Conservation (phyloP, 2,113 vertebrate genomes). For the Callospermophilus lateralis region DNA sequence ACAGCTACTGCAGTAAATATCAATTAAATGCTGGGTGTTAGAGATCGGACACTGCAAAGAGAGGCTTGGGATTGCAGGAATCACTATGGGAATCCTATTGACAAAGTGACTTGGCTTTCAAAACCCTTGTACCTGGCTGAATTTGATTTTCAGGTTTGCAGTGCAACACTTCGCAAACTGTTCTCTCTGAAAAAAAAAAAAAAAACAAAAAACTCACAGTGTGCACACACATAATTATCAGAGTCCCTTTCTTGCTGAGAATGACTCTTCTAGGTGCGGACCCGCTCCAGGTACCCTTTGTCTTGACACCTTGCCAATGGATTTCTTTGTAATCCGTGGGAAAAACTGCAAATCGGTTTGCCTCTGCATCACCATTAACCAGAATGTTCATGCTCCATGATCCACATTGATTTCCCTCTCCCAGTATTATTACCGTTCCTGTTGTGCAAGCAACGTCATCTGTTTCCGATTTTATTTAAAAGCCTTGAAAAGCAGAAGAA, state of each 20-base stretch:
- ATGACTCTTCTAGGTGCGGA: not conserved
- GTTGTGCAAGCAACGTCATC: not conserved
- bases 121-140: not conserved
- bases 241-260: not conserved
- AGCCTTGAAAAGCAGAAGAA: not conserved
- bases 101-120: not conserved
- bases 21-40: not conserved
- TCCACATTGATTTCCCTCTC: not conserved
- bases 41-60: not conserved
- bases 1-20: not conserved
- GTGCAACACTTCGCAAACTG: not conserved
- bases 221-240: not conserved
- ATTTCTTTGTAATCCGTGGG: not conserved
- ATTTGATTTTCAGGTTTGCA: not conserved
- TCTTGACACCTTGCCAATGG: not conserved
- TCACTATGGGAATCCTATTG: slow-evolving; percentile 3
- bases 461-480: slow-evolving; percentile 32
- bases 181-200: not conserved
- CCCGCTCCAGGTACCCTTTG: not conserved
- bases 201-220: not conserved
- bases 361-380: not conserved
- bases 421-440: not conserved
- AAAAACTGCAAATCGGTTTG: not conserved
- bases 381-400: not conserved
- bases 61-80: not conserved